Conservation (phyloP, 2,888 invertebrate species). For the Rhamphomyia laevipes region DNA sequence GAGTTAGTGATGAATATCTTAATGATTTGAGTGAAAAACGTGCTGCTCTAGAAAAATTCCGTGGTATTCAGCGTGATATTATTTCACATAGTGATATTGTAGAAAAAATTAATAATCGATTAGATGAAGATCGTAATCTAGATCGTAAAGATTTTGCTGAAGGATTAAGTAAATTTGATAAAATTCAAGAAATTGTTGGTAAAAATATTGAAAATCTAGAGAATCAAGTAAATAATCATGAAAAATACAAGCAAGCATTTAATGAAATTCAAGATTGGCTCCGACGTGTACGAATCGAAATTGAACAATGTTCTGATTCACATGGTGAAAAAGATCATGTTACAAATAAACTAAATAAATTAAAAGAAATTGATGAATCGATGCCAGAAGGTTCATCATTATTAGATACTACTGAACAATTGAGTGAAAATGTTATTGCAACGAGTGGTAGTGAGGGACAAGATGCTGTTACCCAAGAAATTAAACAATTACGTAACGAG, state of each 20-base stretch:
- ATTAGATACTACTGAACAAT: constrained; percentile 58
- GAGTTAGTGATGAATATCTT: constrained; percentile 55
- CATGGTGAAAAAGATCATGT: constrained; percentile 76
- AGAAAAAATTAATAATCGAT: constrained; percentile 60
- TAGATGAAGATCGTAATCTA: constrained; percentile 56
- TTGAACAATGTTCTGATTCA: constrained; percentile 75
- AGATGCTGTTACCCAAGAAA: constrained; percentile 68
- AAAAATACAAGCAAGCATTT: constrained; percentile 71
- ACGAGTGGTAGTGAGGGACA: constrained; percentile 75
- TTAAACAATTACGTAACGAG: constrained; percentile 65
- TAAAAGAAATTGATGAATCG: constrained; percentile 54
- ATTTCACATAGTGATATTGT: constrained; percentile 66
- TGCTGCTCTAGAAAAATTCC: constrained; percentile 77
- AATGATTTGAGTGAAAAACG: constrained; percentile 87
- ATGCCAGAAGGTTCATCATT: constrained; percentile 62
- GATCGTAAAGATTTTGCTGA: constrained; percentile 56
- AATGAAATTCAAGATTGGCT: constrained; percentile 80
- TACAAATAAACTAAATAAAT: constrained; percentile 61
- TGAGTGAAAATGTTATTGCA: constrained; percentile 62
- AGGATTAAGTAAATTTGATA: constrained; percentile 58
- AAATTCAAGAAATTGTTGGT: constrained; percentile 51
- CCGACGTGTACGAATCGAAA: constrained; percentile 62
- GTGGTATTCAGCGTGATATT: constrained; percentile 69
- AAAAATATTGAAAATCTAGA: constrained; percentile 64
- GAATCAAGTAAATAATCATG: constrained; percentile 74